Base-by-base conservation (phyloP, 2,797 vertebrate species). In the Cyclopterus lumpus region DNA sequence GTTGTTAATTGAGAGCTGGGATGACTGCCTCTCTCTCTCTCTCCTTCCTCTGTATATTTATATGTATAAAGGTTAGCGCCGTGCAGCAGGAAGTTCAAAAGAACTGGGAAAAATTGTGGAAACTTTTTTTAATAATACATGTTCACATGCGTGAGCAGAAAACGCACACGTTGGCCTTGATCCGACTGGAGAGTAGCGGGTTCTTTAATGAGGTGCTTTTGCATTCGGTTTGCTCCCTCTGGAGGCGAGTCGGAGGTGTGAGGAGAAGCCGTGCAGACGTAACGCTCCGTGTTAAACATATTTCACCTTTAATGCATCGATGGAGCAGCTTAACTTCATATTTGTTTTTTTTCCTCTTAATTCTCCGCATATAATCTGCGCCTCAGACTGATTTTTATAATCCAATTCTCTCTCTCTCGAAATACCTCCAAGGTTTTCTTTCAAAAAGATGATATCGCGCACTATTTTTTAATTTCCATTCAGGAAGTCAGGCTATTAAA, bases 1-100 rank as follows among this genome's bases (percentile, higher is more conserved):
- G 86, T 88, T 85, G 86, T 89, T 88, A 84, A 85, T 77, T 72
- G 70, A 79, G 80, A 76, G 79, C 80, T 40, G 11, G 42, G 73
- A 11, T 61, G 79, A 77, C 81, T 38, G 51, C 40, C 38, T 79
- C 63, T 57, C 53, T 48, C 65, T 42, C 28, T 3, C 57, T 70
- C 58, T 70, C 8, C 57, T 79, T 65, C 77, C 26, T 66, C 20
- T 77, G 38, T 46, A 9, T 65, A 58, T 79, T 8, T 38, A 8
- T 36, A 14, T 36, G 44, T 54, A 18, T 36, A 36, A 78, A 87
- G 79, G 82, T 86, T 77, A 71, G 58, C 71, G 58, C 64, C 18
- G 62, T 2, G 2, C 26, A 67, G 70, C 24, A 34, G 2, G 14
- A 24, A 11, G 48, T 75, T 86, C 60, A 83, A 63, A 40, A 74